phyloP scores from a whole-genome alignment of 2,113 vertebrate genomes.

The Osmerus mordax region DNA sequence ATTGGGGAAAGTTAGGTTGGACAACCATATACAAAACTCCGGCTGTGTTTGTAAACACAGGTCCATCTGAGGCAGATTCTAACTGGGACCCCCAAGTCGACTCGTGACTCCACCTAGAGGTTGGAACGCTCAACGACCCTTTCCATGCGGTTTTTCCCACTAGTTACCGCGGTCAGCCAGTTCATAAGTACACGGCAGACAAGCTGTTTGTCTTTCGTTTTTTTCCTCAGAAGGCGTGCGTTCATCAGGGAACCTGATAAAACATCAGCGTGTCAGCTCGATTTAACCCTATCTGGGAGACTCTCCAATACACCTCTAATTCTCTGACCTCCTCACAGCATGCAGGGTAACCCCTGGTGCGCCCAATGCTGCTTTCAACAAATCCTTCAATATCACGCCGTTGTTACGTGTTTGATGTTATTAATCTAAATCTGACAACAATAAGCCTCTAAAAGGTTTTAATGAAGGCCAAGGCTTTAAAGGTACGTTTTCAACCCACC shows the following conservation, averaged over 20 bases:
- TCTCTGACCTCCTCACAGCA: background rate
- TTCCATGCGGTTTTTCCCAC: background rate
- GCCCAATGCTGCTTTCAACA: background rate
- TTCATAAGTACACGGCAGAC: background rate
- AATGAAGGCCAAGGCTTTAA: background rate
- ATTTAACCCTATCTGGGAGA: background rate
- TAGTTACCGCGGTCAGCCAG: background rate
- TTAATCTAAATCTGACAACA: background rate
- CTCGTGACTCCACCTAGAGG: constrained; percentile 23
- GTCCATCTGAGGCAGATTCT: background rate
- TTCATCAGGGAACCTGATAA: background rate
- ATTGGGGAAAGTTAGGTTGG: background rate
- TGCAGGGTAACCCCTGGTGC: background rate
- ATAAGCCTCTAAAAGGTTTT: background rate
- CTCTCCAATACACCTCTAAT: constrained; percentile 5
- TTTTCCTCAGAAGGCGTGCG: background rate
- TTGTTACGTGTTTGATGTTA: background rate
- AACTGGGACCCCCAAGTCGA: too few species aligned
- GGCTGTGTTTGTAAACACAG: background rate
- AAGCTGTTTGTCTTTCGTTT: background rate
- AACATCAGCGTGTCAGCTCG: background rate
- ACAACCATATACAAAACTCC: background rate
- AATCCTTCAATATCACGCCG: background rate
- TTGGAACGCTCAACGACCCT: background rate
- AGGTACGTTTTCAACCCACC: background rate